Conservation (phyloP, 1,140 invertebrate species). For the Neelides sp. region DNA sequence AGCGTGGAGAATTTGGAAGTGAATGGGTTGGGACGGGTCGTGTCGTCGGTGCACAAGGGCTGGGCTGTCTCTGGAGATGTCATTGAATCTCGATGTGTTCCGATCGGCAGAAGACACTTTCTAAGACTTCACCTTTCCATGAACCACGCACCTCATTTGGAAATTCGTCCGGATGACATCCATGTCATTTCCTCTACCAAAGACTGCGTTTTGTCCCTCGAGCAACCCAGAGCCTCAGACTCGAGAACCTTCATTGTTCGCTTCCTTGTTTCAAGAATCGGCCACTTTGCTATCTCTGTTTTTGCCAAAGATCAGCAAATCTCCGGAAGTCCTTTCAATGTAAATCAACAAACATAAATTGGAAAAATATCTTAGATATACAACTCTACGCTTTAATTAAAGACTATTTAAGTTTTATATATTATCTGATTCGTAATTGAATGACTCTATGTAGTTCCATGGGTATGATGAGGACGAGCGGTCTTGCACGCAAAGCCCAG, state of each 20-base stretch:
- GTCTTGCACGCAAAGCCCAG: conserved; percentile 19
- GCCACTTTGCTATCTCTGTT: conserved; percentile 20
- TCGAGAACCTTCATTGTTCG: conserved; percentile 24
- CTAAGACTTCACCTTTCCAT: conserved; percentile 25
- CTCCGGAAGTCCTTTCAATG: conserved; percentile 28
- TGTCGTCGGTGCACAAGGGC: conserved; percentile 25
- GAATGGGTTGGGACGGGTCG: conserved; percentile 18
- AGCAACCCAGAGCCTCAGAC: conserved; percentile 26
- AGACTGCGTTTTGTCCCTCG: conserved; percentile 27
- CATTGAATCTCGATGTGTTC: conserved; percentile 27
- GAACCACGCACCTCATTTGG: conserved; percentile 13
- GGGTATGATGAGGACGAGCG: conserved; percentile 25
- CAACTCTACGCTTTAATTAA: too few species aligned
- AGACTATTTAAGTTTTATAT: too few species aligned
- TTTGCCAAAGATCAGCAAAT: conserved; percentile 24
- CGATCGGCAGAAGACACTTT: conserved; percentile 25
- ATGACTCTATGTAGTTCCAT: conserved; percentile 28
- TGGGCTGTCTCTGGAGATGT: conserved; percentile 29
- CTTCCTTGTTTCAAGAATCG: conserved; percentile 25
- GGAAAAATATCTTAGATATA: too few species aligned
- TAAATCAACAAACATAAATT: not conserved
- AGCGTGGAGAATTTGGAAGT: conserved; percentile 23
- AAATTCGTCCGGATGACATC: conserved; percentile 25
- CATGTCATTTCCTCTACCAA: conserved; percentile 23
- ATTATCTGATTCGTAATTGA: too few species aligned